phyloP scores from a whole-genome alignment of 2,888 invertebrate genomes.

The Tenthredo notha region DNA sequence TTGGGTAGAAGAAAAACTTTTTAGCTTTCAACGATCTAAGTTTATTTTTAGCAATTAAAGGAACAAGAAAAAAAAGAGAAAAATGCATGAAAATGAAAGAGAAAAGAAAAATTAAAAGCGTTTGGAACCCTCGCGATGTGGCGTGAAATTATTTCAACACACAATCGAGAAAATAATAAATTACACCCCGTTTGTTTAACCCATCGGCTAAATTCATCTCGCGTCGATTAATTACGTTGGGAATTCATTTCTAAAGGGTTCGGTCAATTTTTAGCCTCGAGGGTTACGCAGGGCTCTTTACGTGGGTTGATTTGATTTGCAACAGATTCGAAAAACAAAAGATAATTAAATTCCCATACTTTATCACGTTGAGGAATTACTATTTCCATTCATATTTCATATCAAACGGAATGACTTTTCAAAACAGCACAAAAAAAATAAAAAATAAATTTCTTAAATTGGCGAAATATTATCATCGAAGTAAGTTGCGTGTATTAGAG shows the following conservation, averaged over 20 bases:
- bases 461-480: neutral
- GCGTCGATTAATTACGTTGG: constrained; percentile 3
- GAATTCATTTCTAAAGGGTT: constrained; percentile 2
- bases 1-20: neutral
- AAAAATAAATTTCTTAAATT: neutral
- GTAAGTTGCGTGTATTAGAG: neutral
- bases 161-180: neutral
- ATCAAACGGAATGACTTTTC: neutral
- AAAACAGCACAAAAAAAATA: neutral
- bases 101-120: neutral
- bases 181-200: neutral
- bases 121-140: neutral
- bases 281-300: neutral
- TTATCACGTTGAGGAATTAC: neutral
- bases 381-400: neutral
- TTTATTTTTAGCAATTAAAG: neutral
- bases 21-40: too few species aligned
- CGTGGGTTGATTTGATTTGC: neutral
- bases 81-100: neutral
- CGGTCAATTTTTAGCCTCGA: neutral
- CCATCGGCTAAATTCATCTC: constrained; percentile 3
- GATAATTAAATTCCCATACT: constrained; percentile 3
- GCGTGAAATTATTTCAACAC: neutral
- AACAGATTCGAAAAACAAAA: neutral
- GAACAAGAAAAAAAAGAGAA: neutral